A percentile compares a stretch with the other conserved stretches of the same genome.
Conservation (phyloP, 2,113 vertebrate species). For the Orycteropus afer region DNA sequence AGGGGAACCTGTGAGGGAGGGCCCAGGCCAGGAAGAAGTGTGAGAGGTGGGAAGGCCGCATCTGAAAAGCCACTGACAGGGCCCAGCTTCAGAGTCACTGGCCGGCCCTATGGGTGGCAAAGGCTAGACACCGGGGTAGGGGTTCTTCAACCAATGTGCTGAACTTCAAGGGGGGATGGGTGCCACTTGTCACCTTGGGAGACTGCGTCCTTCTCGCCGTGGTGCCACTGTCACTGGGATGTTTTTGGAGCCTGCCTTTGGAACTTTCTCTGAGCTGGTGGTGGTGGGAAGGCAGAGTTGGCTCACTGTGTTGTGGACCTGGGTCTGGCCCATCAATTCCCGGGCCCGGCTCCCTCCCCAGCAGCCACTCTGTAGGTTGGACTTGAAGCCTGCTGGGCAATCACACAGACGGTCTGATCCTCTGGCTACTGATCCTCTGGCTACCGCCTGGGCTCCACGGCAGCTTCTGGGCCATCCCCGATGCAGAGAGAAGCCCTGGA, state of each 20-base stretch:
- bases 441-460: accelerated
- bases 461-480: accelerated
- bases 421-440: neutral
- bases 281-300: accelerated
- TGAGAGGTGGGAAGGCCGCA: accelerated
- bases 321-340: neutral
- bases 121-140: neutral
- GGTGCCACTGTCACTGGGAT: neutral
- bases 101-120: accelerated
- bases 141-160: accelerated
- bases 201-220: accelerated
- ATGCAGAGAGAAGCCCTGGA: neutral
- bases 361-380: neutral
- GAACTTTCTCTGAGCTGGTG: neutral
- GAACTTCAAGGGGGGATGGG: accelerated
- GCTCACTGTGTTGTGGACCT: neutral
- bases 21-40: no score
- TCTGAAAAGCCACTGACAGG: accelerated
- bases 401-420: neutral
- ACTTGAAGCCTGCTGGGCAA: neutral
- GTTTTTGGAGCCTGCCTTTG: neutral
- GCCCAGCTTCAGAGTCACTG: accelerated
- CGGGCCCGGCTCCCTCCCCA: neutral
- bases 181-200: neutral
- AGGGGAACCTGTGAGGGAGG: accelerated